Evolutionary conservation across 2,797 vertebrate genomes (phyloP).

Genomic region (Syngnathus acus): DNA sequence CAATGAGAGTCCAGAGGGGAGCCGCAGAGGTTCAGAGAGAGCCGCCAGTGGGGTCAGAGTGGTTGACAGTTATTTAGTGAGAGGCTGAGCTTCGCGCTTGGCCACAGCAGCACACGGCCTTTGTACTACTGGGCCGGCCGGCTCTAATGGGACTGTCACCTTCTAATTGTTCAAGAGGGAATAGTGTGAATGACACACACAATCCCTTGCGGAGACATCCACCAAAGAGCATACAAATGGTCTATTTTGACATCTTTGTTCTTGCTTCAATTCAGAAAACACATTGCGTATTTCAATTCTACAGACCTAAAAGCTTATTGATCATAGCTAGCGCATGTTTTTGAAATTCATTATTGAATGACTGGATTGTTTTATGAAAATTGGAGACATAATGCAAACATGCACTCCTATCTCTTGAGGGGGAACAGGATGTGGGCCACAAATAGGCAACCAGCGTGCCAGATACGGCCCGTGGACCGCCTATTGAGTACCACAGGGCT

Average conservation of each 20-base stretch:
- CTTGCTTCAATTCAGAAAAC: neutral
- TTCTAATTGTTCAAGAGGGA: slow-evolving; percentile 57
- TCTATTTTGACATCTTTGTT: neutral
- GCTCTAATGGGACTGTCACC: slow-evolving; percentile 63
- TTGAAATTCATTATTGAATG: neutral
- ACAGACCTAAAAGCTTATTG: too few relatives aligned
- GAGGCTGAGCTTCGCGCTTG: slow-evolving; percentile 49
- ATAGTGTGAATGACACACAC: slow-evolving; percentile 37
- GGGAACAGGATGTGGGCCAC: too few relatives aligned
- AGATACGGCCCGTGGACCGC: neutral
- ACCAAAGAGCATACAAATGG: too few relatives aligned
- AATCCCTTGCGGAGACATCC: slow-evolving; percentile 1
- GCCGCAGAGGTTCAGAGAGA: slow-evolving; percentile 47
- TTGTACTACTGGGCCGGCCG: slow-evolving; percentile 41
- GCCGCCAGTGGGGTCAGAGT: slow-evolving; percentile 57
- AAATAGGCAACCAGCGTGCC: neutral
- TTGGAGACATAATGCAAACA: neutral
- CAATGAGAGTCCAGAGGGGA: slow-evolving; percentile 48
- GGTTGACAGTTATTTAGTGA: slow-evolving; percentile 63
- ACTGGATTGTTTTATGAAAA: neutral
- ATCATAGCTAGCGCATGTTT: neutral
- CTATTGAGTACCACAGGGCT: neutral
- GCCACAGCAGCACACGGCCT: slow-evolving; percentile 50
- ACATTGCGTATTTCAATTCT: neutral
- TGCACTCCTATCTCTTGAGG: too few relatives aligned